A percentile compares a stretch with the other conserved stretches of the same genome.
phyloP scores from a whole-genome alignment of 2,113 vertebrate species.

The Polyodon spathula region DNA sequence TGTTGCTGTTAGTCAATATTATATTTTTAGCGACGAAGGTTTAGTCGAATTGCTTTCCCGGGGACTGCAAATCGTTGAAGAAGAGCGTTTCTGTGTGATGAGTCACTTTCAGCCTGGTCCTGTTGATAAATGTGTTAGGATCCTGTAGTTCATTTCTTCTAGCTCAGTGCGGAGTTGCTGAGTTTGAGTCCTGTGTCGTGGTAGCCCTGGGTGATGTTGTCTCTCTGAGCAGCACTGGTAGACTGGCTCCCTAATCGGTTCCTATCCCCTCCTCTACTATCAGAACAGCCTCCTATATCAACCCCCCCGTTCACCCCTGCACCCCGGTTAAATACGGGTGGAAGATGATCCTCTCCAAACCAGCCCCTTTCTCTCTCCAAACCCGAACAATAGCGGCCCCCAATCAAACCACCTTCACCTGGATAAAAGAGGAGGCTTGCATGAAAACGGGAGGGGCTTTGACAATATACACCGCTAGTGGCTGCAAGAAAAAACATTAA shows the following conservation, averaged over 20 bases:
- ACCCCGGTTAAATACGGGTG: slow-evolving; percentile 60
- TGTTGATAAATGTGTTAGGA: slow-evolving; percentile 23
- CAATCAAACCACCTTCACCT: slow-evolving; percentile 47
- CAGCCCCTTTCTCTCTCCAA: slow-evolving; percentile 47
- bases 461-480: not conserved
- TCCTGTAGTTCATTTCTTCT: slow-evolving; percentile 19
- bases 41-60: not conserved
- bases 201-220: slow-evolving; percentile 19
- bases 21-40: not conserved
- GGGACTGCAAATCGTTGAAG: slow-evolving; percentile 21
- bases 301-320: slow-evolving; percentile 50
- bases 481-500: not conserved
- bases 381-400: slow-evolving; percentile 42
- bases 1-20: slow-evolving; percentile 8
- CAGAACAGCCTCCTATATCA: slow-evolving; percentile 50
- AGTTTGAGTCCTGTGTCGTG: slow-evolving; percentile 10
- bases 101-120: slow-evolving; percentile 12
- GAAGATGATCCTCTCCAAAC: slow-evolving; percentile 52
- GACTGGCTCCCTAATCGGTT: slow-evolving; percentile 27
- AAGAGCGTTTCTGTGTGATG: no score
- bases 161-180: slow-evolving; percentile 22
- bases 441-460: slow-evolving; percentile 45
- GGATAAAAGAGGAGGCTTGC: slow-evolving; percentile 46
- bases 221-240: slow-evolving; percentile 22
- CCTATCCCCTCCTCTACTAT: slow-evolving; percentile 49